Evolutionary conservation across 2,888 invertebrate genomes (phyloP), one percentile per base, ranked within the genome.

Genomic region (Poecilus cupreus): DNA sequence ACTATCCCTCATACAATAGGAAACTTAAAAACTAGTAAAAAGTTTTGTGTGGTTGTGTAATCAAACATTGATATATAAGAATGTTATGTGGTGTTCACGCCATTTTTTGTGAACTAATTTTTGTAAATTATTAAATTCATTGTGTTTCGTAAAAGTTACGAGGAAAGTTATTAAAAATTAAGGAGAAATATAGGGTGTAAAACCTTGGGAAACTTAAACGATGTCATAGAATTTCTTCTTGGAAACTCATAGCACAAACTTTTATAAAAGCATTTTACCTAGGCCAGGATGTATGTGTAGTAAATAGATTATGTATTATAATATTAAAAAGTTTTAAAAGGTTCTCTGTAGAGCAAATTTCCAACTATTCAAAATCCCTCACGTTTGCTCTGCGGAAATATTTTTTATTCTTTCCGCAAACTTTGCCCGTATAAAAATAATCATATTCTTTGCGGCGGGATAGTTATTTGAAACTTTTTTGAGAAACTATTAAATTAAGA

Each of bases 401-500:
- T 22, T 13, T 11, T 6, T 26, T 26, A 22, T 60, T 26, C n/a
- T 24, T 60, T 22, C 22, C 26, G 13, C 20, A 60, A 60, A 60
- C 60, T 60, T 60, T 26, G 13, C 10, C 26, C 60, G 22, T 26
- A 60, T 13, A 60, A 26, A 60, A 60, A 60, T 60, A 60, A 60
- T 60, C 60, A 60, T 60, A 60, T 60, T 60, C 60, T 60, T 22
- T 20, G 22, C 20, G 54, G 11, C 13, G 60, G 2, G 54, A 54
- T n/a, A 54, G 20, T 26, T 26, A 60, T 60, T 60, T 26, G n/a
- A 60, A 60, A 60, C 26, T 60, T 26, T 60, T 60, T 22, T 11
- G 13, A 13, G 60, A 26, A 60, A 60, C 60, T 60, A 60, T 60
- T 60, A 60, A 60, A 60, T 60, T 60, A 60, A 60, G 60, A 54